These are phyloP conservation scores for Eublepharis macularius DNA, from an alignment of 2,113 vertebrate species.

Conservation along the genomic window DNA sequence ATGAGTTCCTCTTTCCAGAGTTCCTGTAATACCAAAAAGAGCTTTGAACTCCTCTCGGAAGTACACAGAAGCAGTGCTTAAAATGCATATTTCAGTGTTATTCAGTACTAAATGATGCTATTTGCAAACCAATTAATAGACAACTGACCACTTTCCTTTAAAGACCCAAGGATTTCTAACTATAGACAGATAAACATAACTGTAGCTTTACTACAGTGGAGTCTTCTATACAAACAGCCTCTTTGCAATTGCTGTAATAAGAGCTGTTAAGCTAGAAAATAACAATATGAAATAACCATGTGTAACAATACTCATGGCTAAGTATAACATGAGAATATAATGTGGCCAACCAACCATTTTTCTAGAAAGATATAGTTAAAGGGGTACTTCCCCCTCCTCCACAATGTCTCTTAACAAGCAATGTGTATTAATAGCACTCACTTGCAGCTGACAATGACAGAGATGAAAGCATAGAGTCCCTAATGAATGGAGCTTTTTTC, in stretches of 20 bases:
- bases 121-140: constrained; percentile 14
- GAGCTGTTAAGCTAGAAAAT: not conserved
- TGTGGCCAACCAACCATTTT: not conserved
- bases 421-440: not conserved
- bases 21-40: not conserved
- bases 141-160: not conserved
- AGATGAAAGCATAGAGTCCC: not conserved
- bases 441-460: not conserved
- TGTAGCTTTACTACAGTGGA: not conserved
- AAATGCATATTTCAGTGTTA: not conserved
- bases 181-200: not conserved
- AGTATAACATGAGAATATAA: not conserved
- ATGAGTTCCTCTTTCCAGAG: not conserved
- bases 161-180: not conserved
- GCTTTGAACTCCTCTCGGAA: constrained; percentile 6
- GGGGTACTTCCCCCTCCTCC: not conserved
- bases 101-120: not conserved
- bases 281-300: not conserved
- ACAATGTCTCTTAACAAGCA: not conserved
- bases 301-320: not conserved
- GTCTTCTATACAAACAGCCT: not conserved
- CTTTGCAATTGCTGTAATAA: not conserved
- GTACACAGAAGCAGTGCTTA: not conserved
- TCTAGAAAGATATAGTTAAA: not conserved
- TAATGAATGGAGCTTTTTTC: constrained; percentile 2